Base-by-base conservation (phyloP, 2,888 invertebrate genomes). In the Mythimna impura region DNA sequence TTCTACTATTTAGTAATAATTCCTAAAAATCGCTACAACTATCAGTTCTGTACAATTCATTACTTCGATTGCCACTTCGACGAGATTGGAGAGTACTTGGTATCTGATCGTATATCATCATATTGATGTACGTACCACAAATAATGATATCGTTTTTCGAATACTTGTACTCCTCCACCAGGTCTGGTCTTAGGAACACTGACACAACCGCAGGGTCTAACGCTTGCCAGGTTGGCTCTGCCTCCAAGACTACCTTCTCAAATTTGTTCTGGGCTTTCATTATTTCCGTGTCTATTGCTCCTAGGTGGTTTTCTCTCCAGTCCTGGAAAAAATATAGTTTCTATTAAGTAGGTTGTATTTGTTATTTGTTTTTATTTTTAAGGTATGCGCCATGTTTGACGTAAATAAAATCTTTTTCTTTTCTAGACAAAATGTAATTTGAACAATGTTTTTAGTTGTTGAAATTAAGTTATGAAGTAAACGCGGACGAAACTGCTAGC, bases 191-290 rank as follows among this genome's bases (percentile, higher is more conserved):
- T 0, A 95, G n/a, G 7, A 86, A 92, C 0, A 90, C 74, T 0
- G 93, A 91, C 0, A 95, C 81, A 0, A 88, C 89, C 0, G 95
- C 93, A 0, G 95, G 95, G 36, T 95, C 95, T 0, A 95, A 77
- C 0, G 93, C 90, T 2, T 88, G 82, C 95, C 95, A 95, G 0
- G 68, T 73, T 0, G 87, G 85, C 30, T 85, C 85, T 2, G 76
- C 81, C 0, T 75, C 75, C 12, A 95, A 7, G 0, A 92, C 74
- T 0, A 93, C 80, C 69, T 88, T 89, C 76, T 95, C 95, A 52
- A 90, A 95, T 63, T 89, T 87, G 66, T 95, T 95, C 67, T 91
- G 91, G 0, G 93, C 91, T 30, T 81, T 89, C 0, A 95, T 92
- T 65, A 94, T 93, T 2, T 93, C 92, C 0, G 93, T 92, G 2